Base-by-base conservation (phyloP, 2,888 invertebrate species). In the Caenorhabditis uteleia region DNA sequence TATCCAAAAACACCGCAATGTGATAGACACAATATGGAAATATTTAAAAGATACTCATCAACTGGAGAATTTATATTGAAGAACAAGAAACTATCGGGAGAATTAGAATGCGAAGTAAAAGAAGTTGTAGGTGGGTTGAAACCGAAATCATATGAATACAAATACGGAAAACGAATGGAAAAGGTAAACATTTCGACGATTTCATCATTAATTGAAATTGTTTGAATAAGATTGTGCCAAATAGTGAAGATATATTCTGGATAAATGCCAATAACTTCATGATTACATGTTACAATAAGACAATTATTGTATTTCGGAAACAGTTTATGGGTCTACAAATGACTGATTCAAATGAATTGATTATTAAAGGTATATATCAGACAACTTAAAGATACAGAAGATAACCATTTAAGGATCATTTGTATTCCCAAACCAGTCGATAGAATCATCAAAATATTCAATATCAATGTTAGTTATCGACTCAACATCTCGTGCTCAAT, bases 221-320 rank as follows among this genome's bases (percentile, higher is more conserved):
- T 16, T 16, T 12, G 12, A 51, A 61, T 20, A 27, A 67, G 71
- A 53, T 64, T 20, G 29, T 48, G 18, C 54, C 62, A 0, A 50
- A 56, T 23, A 20, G 47, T 0, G 48, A 46, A 20, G 46, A 51
- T 1, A 26, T 46, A 12, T 71, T 71, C 29, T 59, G 53, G 49
- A 40, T 71, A 21, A 71, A 71, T 36, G 65, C 68, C 1, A 55
- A 68, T 44, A 68, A 68, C 27, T 71, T 68, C 27, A n/a, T 65
- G 12, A 66, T 71, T 2, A 62, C 54, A 3, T 71, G 71, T 16
- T 56, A 38, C 16, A 34, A 44, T 23, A 34, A 46, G 6, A 40
- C 60, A 12, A 23, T 38, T n/a, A 26, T 60, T 2, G 50, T 68
- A 8, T 71, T 39, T 31, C n/a, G 54, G 33, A 60, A 62, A 25